Base-by-base conservation (phyloP, 2,113 vertebrate genomes). In the Pluvianellus socialis region DNA sequence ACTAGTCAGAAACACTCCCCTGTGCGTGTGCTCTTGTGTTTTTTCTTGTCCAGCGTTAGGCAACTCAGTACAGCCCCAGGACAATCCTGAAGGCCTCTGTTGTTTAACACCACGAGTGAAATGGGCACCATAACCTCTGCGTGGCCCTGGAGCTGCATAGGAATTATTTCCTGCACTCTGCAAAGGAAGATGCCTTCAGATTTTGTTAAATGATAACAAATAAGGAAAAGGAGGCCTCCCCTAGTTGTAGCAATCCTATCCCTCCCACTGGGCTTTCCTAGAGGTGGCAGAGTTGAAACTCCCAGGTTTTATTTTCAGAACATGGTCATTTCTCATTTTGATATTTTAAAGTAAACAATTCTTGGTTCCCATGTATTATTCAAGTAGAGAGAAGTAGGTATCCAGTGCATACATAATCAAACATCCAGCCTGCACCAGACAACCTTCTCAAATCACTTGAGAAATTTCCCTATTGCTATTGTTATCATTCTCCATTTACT, bases 271-370 rank as follows among this genome's bases (percentile, higher is more conserved):
- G 76, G 85, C 65, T 58, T 96, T 94, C 71, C 52, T 84, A 49
- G 80, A 92, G 79, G 93, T 92, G 83, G 71, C 59, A 63, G 65
- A 81, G 65, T 95, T 95, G 84, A 97, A 95, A 96, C 95, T 96
- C 70, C 6, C 77, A 63, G 81, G 59, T 96, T 96, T 97, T 97
- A 75, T 98, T 98, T 96, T 84, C 96, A 97, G 95, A 97, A 81
- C 92, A 67, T 79, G 76, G 56, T 91, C 66, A 33, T 93, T 95
- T 87, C 87, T 97, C 93, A 80, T 96, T 97, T 95, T 95, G 93
- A 47, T 95, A 95, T 93, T 95, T 98, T 93, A 93, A 97, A 97
- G 95, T 96, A 96, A 98, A 93, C 94, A 94, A 77, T 91, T 83
- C 94, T 52, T 79, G 72, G 65, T 96, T 96, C 85, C 83, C 83